phyloP scores from a whole-genome alignment of 2,888 invertebrate genomes.

The Lithophane socia region DNA sequence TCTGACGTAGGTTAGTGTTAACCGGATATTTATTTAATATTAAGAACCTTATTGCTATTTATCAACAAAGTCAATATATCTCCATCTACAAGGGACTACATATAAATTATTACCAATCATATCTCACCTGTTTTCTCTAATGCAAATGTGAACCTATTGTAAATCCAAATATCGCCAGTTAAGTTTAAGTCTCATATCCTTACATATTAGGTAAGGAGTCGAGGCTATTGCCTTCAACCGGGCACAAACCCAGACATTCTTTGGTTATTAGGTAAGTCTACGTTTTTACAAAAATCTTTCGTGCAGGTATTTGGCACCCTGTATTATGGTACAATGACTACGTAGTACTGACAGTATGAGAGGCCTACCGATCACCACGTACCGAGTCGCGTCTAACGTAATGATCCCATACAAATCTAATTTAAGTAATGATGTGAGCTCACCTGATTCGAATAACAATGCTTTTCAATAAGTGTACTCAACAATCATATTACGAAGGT shows the following conservation, averaged over 20 bases:
- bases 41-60: neutral
- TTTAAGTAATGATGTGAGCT: slow-evolving; percentile 47
- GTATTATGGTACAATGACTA: neutral
- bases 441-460: slow-evolving; percentile 52
- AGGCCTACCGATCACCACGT: slow-evolving; percentile 9
- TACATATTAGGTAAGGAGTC: neutral
- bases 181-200: neutral
- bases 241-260: neutral
- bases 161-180: neutral
- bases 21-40: neutral
- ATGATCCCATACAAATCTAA: slow-evolving; percentile 53
- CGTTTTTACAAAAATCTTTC: neutral
- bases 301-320: neutral
- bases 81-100: neutral
- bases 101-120: neutral
- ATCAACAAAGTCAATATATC: neutral
- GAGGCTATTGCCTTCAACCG: neutral
- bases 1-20: neutral
- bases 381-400: slow-evolving; percentile 14
- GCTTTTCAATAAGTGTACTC: slow-evolving; percentile 19
- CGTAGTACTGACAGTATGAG: slow-evolving; percentile 11
- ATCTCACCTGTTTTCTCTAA: neutral
- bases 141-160: neutral
- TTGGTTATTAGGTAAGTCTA: neutral
- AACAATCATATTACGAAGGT: slow-evolving; percentile 22